These are phyloP conservation scores for Aporophyla lueneburgensis DNA, from an alignment of 2,888 invertebrate genomes.

Conservation along the genomic window DNA sequence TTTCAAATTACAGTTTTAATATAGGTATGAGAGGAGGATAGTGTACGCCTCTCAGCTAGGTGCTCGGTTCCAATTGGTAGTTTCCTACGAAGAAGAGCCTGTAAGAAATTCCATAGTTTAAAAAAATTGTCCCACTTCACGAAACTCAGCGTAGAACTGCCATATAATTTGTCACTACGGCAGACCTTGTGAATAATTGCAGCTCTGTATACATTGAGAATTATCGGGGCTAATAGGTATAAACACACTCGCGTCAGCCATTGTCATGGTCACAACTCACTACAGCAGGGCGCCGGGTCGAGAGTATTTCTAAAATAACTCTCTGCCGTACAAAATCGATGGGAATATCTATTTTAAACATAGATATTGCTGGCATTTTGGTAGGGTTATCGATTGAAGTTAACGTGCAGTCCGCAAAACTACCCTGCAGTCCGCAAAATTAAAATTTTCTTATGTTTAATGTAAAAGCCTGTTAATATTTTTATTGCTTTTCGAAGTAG, in stretches of 20 bases:
- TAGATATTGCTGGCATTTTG: neutral
- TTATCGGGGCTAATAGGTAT: slow-evolving; percentile 37
- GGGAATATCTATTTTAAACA: slow-evolving; percentile 24
- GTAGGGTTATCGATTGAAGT: neutral
- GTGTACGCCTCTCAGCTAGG: too few species aligned
- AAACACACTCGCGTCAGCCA: slow-evolving; percentile 21
- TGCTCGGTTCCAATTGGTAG: too few species aligned
- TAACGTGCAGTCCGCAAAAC: neutral
- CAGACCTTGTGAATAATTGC: slow-evolving; percentile 43
- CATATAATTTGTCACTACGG: slow-evolving; percentile 14
- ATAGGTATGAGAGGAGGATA: too few species aligned
- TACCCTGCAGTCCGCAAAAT: too few species aligned
- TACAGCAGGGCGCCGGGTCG: neutral
- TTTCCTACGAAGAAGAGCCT: too few species aligned
- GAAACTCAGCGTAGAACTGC: neutral
- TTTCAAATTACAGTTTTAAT: too few species aligned
- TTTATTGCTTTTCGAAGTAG: too few species aligned
- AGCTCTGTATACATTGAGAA: slow-evolving; percentile 28
- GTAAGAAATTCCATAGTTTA: too few species aligned
- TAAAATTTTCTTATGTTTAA: too few species aligned
- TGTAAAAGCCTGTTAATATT: too few species aligned
- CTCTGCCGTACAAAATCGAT: slow-evolving; percentile 16
- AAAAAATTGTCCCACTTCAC: too few species aligned
- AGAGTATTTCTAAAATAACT: slow-evolving; percentile 17
- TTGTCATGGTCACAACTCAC: slow-evolving; percentile 30